phyloP scores from a whole-genome alignment of 2,888 invertebrate genomes.

The Drosophila pegasa region DNA sequence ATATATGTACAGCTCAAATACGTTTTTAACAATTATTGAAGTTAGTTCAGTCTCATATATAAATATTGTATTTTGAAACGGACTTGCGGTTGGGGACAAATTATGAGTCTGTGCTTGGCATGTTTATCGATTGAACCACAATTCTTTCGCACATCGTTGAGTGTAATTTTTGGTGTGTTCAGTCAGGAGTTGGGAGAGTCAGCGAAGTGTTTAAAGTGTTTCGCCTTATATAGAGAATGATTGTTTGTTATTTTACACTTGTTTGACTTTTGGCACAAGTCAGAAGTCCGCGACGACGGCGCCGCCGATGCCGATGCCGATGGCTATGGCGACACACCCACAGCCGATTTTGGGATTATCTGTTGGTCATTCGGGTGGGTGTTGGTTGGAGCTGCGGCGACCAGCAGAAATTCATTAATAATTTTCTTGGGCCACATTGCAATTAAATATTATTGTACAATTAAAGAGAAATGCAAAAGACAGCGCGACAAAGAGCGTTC shows the following conservation, averaged over 20 bases:
- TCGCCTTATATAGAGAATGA: constrained; percentile 43
- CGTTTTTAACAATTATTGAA: background rate
- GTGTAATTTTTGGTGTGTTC: constrained; percentile 40
- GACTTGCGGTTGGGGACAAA: background rate
- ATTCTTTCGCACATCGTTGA: constrained; percentile 55
- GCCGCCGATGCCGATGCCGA: too few species aligned
- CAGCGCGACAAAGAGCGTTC: constrained; percentile 52
- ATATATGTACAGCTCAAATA: background rate
- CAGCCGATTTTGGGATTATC: constrained; percentile 50
- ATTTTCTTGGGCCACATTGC: constrained; percentile 53
- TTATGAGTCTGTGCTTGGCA: background rate
- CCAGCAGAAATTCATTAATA: constrained; percentile 57
- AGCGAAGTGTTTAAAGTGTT: constrained; percentile 33
- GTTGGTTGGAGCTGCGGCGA: constrained; percentile 6
- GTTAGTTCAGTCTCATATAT: background rate
- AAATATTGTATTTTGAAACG: background rate
- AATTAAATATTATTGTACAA: constrained; percentile 75
- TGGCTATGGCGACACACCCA: constrained; percentile 64
- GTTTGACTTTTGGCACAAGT: constrained; percentile 53
- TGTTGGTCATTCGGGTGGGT: constrained; percentile 40
- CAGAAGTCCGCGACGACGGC: constrained; percentile 2
- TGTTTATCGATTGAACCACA: constrained; percentile 19
- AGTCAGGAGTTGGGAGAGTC: constrained; percentile 39
- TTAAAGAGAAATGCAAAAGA: constrained; percentile 61
- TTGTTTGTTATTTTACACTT: constrained; percentile 61